Evolutionary conservation across 1,140 invertebrate species (phyloP), one percentile per base, ranked within the genome.

Genomic region (Drosophila tropicalis): DNA sequence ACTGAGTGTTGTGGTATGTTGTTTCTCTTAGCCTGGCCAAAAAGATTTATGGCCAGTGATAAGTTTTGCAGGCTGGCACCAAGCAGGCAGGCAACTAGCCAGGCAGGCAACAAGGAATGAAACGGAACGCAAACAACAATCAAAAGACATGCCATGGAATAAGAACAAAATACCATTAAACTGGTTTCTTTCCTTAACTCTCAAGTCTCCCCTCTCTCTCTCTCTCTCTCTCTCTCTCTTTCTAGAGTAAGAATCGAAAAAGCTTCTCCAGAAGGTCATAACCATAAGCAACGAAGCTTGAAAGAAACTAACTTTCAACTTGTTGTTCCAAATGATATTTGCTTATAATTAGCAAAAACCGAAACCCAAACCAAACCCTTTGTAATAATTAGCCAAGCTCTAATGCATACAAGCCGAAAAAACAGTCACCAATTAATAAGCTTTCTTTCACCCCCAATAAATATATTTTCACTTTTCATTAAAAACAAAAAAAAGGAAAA

Each of bases 41-140:
- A 51, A 75, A 86, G 83, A 86, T 86, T 86, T 86, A 86, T 86
- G 83, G 83, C 84, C 79, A 74, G 79, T 86, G 83, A 86, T 86
- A 86, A 86, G 84, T 87, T 84, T 82, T 51, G 44, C 84, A 86
- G 83, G 83, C 83, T 84, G 87, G 83, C 83, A 72, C 75, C 74
- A 81, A 86, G 86, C 87, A 86, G 87, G 79, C 32, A 34, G 39
- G 9, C n/a, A 15, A n/a, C 41, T 15, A 87, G 86, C 82, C 68
- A 76, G 74, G 56, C 65, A 69, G 74, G 40, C 63, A 47, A 70
- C 66, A 77, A 72, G 77, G 76, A 82, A 75, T 79, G 67, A 58
- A 39, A 39, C 36, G 36, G 10, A 39, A 75, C 80, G 67, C 66
- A 63, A 54, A 44, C 67, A 62, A 61, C 58, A 54, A 62, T 61